A percentile compares a stretch with the other conserved stretches of the same genome.
These are phyloP conservation scores for Drosophila tani DNA, from an alignment of 1,140 invertebrate genomes.

Conservation along the genomic window DNA sequence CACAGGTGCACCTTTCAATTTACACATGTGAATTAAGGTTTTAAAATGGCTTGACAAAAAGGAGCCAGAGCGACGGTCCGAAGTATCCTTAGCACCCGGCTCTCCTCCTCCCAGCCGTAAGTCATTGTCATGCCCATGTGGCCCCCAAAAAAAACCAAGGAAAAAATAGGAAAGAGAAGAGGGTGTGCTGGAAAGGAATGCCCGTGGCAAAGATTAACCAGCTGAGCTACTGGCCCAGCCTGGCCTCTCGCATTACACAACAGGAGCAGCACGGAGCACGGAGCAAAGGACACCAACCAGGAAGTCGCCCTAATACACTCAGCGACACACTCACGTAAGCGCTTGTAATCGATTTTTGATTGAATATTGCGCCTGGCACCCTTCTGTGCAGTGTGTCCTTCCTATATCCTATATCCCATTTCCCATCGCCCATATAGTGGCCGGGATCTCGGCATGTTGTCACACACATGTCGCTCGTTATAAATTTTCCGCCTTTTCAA, in stretches of 20 bases:
- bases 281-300: constrained; percentile 2
- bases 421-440: background rate
- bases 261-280: background rate
- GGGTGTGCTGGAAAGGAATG: constrained; percentile 23
- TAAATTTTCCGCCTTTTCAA: constrained; percentile 85
- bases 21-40: constrained; percentile 84
- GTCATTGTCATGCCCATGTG: constrained; percentile 78
- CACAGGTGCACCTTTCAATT: constrained; percentile 81
- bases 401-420: background rate
- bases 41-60: constrained; percentile 75
- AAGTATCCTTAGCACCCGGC: constrained; percentile 8
- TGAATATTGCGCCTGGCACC: constrained; percentile 74
- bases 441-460: constrained; percentile 63
- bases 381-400: constrained; percentile 7
- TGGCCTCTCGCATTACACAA: constrained; percentile 27
- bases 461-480: constrained; percentile 84
- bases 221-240: constrained; percentile 38
- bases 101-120: constrained; percentile 44
- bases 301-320: constrained; percentile 45
- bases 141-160: constrained; percentile 1
- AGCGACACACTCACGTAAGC: constrained; percentile 35
- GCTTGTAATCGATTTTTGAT: constrained; percentile 85
- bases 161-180: background rate
- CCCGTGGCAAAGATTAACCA: constrained; percentile 73
- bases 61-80: background rate